Evolutionary conservation across 2,888 invertebrate genomes (phyloP).

Genomic region (Elegia similella): DNA sequence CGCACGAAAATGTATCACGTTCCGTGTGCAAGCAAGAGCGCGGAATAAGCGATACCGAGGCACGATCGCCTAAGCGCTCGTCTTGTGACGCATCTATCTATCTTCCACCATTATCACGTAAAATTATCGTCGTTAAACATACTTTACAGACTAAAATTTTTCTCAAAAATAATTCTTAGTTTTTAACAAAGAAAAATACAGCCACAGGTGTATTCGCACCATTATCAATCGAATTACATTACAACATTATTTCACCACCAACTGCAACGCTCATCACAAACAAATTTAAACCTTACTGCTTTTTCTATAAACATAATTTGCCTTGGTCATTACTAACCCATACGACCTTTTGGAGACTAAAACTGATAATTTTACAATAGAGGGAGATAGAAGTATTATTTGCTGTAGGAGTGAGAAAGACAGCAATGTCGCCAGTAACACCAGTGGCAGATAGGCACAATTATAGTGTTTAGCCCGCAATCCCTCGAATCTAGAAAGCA

Average conservation of each 20-base stretch:
- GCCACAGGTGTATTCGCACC: neutral
- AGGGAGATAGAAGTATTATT: constrained; percentile 34
- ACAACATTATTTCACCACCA: constrained; percentile 14
- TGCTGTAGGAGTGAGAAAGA: constrained; percentile 49
- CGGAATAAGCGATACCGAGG: too few species aligned
- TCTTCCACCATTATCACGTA: too few species aligned
- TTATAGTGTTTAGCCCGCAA: constrained; percentile 15
- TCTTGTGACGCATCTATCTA: too few species aligned
- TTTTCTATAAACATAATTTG: neutral
- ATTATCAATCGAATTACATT: constrained; percentile 16
- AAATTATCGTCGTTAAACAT: too few species aligned
- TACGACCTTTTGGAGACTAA: neutral
- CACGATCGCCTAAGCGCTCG: too few species aligned
- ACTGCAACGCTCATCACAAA: neutral
- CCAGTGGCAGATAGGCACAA: constrained; percentile 56
- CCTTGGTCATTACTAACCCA: too few species aligned
- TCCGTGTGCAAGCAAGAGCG: too few species aligned
- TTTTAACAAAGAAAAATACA: neutral
- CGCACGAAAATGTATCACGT: too few species aligned
- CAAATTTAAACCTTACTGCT: neutral
- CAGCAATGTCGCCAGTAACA: constrained; percentile 62
- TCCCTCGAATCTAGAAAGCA: constrained; percentile 10
- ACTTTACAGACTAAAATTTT: too few species aligned
- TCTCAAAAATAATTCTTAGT: neutral
- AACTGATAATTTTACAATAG: constrained; percentile 13